A percentile compares a stretch with the other conserved stretches of the same genome.
Conservation (phyloP, 2,888 invertebrate species). For the Plusia festucae region DNA sequence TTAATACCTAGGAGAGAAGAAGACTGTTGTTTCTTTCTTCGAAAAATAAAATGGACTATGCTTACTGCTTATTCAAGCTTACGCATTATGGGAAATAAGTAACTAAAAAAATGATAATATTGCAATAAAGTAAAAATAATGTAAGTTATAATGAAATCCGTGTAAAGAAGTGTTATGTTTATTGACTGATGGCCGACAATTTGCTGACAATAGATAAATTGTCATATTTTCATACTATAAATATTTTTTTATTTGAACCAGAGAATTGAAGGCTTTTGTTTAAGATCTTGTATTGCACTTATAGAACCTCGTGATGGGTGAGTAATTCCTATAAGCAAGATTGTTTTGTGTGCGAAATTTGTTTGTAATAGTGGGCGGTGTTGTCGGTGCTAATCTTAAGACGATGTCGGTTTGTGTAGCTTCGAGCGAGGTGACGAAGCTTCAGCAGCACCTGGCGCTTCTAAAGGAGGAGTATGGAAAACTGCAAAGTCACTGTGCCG, state of each 20-base stretch:
- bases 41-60: no score
- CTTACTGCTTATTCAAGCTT: no score
- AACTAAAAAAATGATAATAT: not conserved
- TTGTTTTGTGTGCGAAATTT: constrained; percentile 57
- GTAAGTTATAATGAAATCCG: not conserved
- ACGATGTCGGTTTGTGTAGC: constrained; percentile 82
- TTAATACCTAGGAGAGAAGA: not conserved
- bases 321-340: constrained; percentile 67
- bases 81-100: no score
- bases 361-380: constrained; percentile 81
- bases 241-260: constrained; percentile 64
- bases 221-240: constrained; percentile 68
- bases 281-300: constrained; percentile 54
- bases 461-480: constrained; percentile 97
- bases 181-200: constrained; percentile 62
- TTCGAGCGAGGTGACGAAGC: constrained; percentile 90
- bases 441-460: constrained; percentile 95
- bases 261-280: constrained; percentile 64
- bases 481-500: constrained; percentile 94
- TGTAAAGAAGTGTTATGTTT: constrained; percentile 54
- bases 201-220: constrained; percentile 60
- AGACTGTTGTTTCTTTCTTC: not conserved
- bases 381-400: constrained; percentile 63
- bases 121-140: not conserved
- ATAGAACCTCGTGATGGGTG: constrained; percentile 80